Base-by-base conservation (phyloP, 1,140 invertebrate genomes). In the Pomphorhynchus laevis region DNA sequence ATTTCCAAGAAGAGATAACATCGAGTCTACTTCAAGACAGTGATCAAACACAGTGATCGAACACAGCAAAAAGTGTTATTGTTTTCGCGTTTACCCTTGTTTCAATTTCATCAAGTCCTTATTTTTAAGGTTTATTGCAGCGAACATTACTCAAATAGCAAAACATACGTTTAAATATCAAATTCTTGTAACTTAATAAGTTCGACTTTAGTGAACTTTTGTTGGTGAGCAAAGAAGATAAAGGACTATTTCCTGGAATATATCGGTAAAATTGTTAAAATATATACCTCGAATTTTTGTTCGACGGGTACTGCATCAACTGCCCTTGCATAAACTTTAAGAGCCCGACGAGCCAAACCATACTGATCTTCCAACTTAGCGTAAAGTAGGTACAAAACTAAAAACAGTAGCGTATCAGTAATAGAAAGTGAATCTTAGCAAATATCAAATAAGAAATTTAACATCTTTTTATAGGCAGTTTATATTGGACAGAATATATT, bases 341-440 rank as follows among this genome's bases (percentile, higher is more conserved):
- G 91, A 8, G 84, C 82, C 59, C 91, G 79, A 45, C 80, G 65
- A 0, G 82, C 77, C 48, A 95, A 63, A 1, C 89, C 89, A 63
- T 91, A 72, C 48, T 95, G 74, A 62, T 98, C 86, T 61, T 98
- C 89, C 45, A 93, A 59, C 61, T 93, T 89, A 1, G 84, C 84
- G 62, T 95, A 98, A 1, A 98, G 55, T 34, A 95, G 59, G 57
- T 79, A 98, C 44, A 98, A 68, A 36, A 69, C 70, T 68, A 46
- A 40, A 48, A 48, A 44, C n/a, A n/a, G n/a, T n/a, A n/a, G n/a
- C n/a, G n/a, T n/a, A n/a, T 14, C 18, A 46, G 17, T 42, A 20
- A 34, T 43, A 40, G 20, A 44, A 34, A 34, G 17, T 40, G 14
- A 36, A 43, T 14, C 40, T 9, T 24, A 14, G 37, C 44, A 22